Evolutionary conservation across 2,113 vertebrate genomes (phyloP), one percentile per base, ranked within the genome.

Genomic region (Pyxicephalus adspersus): DNA sequence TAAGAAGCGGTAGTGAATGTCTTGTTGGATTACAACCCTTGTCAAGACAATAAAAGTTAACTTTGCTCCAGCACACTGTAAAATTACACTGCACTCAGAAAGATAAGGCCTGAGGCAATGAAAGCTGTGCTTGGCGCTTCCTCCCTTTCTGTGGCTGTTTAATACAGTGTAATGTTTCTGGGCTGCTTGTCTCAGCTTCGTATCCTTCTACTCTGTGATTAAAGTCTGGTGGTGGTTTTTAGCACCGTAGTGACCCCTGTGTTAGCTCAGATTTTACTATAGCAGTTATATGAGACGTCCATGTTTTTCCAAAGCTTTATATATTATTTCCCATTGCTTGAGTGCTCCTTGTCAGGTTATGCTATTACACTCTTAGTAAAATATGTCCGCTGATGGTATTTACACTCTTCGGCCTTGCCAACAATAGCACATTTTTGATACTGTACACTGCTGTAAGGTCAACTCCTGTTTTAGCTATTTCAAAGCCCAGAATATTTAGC

Each of bases 401-500:
- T 22, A n/a, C 50, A 51, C 77, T 58, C 18, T 18, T 19, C 16
- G 0, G 23, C 38, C 22, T 38, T 72, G 67, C 78, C 66, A 72
- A 64, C 58, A 34, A 64, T 72, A 72, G 38, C 67, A 72, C 55
- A 72, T 80, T 71, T 80, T 63, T 80, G 55, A 63, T 72, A 77
- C 76, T 77, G 75, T 65, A 77, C 63, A 77, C 45, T 57, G 52
- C 68, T 63, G 67, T 72, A 72, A 71, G 78, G 63, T 64, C 67
- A 80, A 72, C 78, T 80, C 78, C 78, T 80, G 78, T 80, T 80
- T 60, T 63, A 72, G 23, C 23, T 20, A 61, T 72, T 63, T 64
- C 7, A 38, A n/a, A 61, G 78, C 58, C 78, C 72, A 52, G 34
- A 72, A 71, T 80, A 29, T 38, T n/a, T 26, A 18, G 29, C 31